Evolutionary conservation across 2,888 invertebrate species (phyloP).

Genomic region (Agrenia bidenticulata): DNA sequence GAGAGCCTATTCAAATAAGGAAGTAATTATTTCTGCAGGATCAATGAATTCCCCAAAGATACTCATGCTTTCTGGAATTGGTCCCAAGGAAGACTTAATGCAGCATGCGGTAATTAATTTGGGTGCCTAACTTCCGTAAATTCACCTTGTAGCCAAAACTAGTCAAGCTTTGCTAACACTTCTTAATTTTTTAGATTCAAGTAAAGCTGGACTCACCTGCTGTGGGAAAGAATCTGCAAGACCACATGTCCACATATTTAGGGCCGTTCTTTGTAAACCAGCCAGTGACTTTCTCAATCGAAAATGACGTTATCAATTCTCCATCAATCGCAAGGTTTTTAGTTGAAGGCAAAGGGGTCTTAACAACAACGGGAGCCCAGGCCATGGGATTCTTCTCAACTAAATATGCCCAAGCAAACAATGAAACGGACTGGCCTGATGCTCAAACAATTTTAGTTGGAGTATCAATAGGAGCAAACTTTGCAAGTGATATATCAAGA

Average conservation of each 20-base stretch:
- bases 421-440: constrained; percentile 37
- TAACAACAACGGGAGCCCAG: constrained; percentile 40
- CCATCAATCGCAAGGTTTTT: constrained; percentile 32
- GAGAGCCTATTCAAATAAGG: constrained; percentile 39
- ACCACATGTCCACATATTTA: constrained; percentile 42
- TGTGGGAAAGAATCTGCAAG: constrained; percentile 45
- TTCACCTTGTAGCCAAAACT: too few species aligned
- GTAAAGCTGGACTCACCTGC: constrained; percentile 41
- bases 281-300: constrained; percentile 37
- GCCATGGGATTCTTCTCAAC: constrained; percentile 38
- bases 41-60: constrained; percentile 40
- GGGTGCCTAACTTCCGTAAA: too few species aligned
- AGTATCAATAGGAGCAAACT: constrained; percentile 35
- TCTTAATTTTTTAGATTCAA: constrained; percentile 32
- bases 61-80: constrained; percentile 35
- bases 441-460: constrained; percentile 38
- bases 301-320: constrained; percentile 42
- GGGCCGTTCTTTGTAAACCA: constrained; percentile 43
- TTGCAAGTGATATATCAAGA: constrained; percentile 30
- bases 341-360: constrained; percentile 29
- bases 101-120: not conserved
- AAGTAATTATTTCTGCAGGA: constrained; percentile 41
- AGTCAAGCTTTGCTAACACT: too few species aligned
- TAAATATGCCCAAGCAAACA: constrained; percentile 14
- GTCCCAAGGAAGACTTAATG: constrained; percentile 22